Conservation (phyloP, 2,797 vertebrate species). For the Darevskia mixta region DNA sequence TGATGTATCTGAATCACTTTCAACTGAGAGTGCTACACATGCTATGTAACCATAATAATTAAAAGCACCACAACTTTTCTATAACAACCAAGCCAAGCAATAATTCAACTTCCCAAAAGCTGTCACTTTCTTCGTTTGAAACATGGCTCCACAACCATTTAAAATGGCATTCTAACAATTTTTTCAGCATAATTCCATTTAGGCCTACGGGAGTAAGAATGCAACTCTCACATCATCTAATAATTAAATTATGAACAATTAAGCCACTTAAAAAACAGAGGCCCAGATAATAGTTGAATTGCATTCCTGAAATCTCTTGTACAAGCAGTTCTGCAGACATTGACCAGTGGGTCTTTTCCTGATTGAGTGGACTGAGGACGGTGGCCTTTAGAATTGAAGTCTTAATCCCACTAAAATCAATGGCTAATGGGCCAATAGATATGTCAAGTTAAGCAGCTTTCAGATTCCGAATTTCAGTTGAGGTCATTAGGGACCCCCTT, state of each 20-base stretch:
- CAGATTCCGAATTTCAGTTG: not conserved
- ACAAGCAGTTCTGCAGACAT: not conserved
- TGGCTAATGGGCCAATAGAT: not conserved
- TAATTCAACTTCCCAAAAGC: not conserved
- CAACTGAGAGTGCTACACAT: not conserved
- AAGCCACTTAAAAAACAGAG: not conserved
- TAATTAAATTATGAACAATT: not conserved
- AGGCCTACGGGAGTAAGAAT: not conserved
- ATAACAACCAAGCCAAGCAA: not conserved
- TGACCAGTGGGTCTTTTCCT: not conserved
- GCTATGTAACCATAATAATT: not conserved
- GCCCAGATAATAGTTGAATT: not conserved
- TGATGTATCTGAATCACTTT: not conserved
- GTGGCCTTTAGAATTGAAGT: not conserved
- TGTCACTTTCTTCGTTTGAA: not conserved
- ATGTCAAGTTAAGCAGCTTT: not conserved
- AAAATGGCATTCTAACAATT: not conserved
- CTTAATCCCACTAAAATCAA: not conserved
- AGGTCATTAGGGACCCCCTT: not conserved
- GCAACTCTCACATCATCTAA: not conserved
- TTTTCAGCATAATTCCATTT: not conserved
- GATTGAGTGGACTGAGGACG: not conserved
- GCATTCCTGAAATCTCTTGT: not conserved
- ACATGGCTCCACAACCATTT: not conserved
- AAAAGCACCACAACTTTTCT: not conserved